Base-by-base conservation (phyloP, 2,888 invertebrate species). In the Drosophila nigricruria region DNA sequence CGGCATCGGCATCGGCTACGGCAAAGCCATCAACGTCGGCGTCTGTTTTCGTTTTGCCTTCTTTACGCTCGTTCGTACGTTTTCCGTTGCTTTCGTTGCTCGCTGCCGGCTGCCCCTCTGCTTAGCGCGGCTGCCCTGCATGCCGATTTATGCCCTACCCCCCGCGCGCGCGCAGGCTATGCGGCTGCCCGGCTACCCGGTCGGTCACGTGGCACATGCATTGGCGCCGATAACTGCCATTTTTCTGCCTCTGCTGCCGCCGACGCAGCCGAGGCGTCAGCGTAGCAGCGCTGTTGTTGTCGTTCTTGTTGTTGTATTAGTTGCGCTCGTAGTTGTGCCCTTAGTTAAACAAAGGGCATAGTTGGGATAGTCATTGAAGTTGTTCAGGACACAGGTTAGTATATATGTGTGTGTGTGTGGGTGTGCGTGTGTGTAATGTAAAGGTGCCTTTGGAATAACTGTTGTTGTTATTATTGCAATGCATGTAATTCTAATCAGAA, bases 171-270 rank as follows among this genome's bases (percentile, higher is more conserved):
- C 32, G 9, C 50, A 16, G 43, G 50, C 43, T 38, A 42, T 58
- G 16, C 36, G 42, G 30, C 53, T 53, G 10, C 53, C 62, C 68
- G 67, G 65, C 77, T 60, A 65, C 66, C 68, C 79, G 87, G 87
- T 91, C 79, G 87, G 87, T 91, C 89, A 88, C 90, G 82, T 89
- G 84, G 80, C 80, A 75, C 76, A 89, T 89, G 83, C 90, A 90
- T 90, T 85, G 84, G 86, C 90, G 90, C 90, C 90, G 90, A 91
- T 91, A 91, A 90, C 88, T 86, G 89, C 80, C 90, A 86, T 86
- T 90, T 85, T 90, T 84, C 81, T 79, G 72, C 79, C 68, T 62
- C 71, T 73, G 57, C 53, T 32, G 56, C 27, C 47, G 60, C 67
- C 65, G 58, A 42, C 64, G 53, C 52, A 60, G 27, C 57, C 36